phyloP scores from a whole-genome alignment of 2,113 vertebrate genomes.

The Entomyzon cyanotis region DNA sequence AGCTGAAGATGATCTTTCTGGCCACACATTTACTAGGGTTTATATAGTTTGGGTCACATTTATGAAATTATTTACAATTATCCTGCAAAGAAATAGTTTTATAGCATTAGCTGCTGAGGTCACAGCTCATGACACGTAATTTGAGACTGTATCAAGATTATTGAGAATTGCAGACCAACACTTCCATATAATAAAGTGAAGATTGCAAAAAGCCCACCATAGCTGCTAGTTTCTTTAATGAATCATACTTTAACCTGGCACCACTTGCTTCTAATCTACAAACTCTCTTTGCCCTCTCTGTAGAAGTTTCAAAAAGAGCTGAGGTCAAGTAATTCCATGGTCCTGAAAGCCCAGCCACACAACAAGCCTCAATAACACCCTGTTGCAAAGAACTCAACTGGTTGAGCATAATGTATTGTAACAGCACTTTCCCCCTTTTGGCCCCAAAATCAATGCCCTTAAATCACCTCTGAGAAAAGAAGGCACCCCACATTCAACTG shows the following conservation, averaged over 20 bases:
- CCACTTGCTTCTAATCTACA: neutral
- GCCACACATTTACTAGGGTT: neutral
- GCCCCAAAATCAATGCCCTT: neutral
- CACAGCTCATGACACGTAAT: neutral
- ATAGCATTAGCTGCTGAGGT: neutral
- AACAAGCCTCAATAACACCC: neutral
- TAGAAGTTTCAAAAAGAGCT: neutral
- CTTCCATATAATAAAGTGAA: constrained; percentile 10
- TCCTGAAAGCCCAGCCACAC: neutral
- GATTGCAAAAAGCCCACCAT: neutral
- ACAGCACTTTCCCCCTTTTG: neutral
- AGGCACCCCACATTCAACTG: fast-evolving
- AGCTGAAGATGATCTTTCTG: neutral
- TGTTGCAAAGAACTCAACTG: neutral
- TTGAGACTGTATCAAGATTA: neutral
- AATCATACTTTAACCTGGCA: neutral
- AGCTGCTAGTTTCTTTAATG: neutral
- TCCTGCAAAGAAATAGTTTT: neutral
- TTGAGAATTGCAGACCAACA: neutral
- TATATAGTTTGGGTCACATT: neutral
- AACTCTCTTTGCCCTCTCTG: neutral
- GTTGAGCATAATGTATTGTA: neutral
- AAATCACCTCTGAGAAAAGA: neutral
- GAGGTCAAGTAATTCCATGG: neutral
- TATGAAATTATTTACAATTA: neutral